phyloP scores from a whole-genome alignment of 2,888 invertebrate genomes.

The Physocephala rufipes region DNA sequence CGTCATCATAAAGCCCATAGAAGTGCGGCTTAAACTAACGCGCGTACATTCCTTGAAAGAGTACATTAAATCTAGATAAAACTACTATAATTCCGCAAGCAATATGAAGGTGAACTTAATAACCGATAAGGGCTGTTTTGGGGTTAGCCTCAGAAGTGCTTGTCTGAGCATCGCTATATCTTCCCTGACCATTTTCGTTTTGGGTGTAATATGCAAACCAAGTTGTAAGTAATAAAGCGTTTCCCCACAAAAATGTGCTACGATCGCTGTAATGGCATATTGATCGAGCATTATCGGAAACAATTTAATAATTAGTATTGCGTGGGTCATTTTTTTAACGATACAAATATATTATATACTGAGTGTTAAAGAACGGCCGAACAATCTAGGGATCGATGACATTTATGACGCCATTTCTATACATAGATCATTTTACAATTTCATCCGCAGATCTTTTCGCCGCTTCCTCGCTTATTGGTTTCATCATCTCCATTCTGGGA shows the following conservation, averaged over 20 bases:
- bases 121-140: conserved; percentile 53
- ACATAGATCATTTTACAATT: not conserved
- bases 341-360: too few species aligned
- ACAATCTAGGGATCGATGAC: not conserved
- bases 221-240: conserved; percentile 45
- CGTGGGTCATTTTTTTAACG: not conserved
- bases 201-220: conserved; percentile 47
- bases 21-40: not conserved
- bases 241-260: not conserved
- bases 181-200: conserved; percentile 41
- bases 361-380: not conserved
- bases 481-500: conserved; percentile 45
- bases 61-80: not conserved
- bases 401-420: conserved; percentile 18
- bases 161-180: conserved; percentile 53
- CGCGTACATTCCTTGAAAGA: not conserved
- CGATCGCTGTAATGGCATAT: too few species aligned
- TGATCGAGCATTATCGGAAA: too few species aligned
- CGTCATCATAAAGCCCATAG: not conserved
- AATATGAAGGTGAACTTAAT: conserved; percentile 42
- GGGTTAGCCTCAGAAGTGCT: conserved; percentile 50
- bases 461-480: conserved; percentile 43
- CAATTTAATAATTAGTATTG: too few species aligned
- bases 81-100: not conserved
- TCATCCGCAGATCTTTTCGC: conserved; percentile 45